Evolutionary conservation across 1,140 invertebrate genomes (phyloP), one percentile per base, ranked within the genome.

Genomic region (Oreohelix idahoensis): DNA sequence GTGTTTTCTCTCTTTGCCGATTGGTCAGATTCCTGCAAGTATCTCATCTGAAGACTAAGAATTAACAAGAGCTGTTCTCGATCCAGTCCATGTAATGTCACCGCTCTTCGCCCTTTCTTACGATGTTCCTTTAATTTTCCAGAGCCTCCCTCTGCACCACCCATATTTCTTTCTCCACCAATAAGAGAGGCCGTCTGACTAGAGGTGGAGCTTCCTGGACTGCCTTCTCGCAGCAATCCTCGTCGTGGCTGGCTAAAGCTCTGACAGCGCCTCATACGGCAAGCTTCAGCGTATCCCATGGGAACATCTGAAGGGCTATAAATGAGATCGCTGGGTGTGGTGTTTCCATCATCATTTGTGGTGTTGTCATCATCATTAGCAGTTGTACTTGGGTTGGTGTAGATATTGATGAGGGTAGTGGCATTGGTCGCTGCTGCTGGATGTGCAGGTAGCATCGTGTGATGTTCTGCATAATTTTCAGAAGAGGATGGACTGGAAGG

Each of bases 1-100:
- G 35, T 45, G 15, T 29, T 80, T 69, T 51, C 77, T 70, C 86
- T 84, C 15, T 84, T 85, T 70, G 87, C 76, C 23, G 83, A 83
- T 42, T 76, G 81, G 17, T 85, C 80, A 35, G 85, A 87, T 84
- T 91, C 90, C 73, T 91, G 87, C 29, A 89, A 77, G 81, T 90
- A 91, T 63, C 89, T 75, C 87, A 89, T 89, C 75, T 90, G 90
- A 36, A 91, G 83, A 78, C 87, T 88, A n/a, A 91, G 82, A 63
- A 91, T 90, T 45, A 90, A 71, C 86, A 91, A 81, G 17, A 91
- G 83, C 81, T 90, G 89, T 66, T 90, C 87, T 39, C 87, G 85
- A 77, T 91, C 90, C 36, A 91, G 71, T 53, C 88, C 89, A 69
- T 90, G 87, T 10, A 91, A 84, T 26, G 90, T 91, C 70, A 89